Evolutionary conservation across 64 coral and sea anemone species (phyloP).

Genomic region (Platygyra sinensis): DNA sequence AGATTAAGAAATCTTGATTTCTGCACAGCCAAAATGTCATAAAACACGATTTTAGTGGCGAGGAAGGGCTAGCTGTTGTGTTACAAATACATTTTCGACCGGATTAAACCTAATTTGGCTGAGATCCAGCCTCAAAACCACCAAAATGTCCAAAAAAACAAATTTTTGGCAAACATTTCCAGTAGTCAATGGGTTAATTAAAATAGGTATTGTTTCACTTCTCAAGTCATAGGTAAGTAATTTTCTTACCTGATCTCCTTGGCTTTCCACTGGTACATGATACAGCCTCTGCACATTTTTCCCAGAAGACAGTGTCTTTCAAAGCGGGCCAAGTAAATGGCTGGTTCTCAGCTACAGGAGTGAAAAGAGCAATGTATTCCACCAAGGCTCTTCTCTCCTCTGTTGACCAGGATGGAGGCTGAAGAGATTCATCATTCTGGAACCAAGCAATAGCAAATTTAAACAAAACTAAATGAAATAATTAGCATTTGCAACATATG

Average conservation of each 20-base stretch:
- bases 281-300: constrained; percentile 61
- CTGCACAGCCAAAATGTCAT: too few species aligned
- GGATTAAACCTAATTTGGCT: too few species aligned
- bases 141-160: too few species aligned
- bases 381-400: constrained; percentile 35
- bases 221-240: background rate
- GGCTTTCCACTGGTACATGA: constrained; percentile 35
- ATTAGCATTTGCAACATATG: too few species aligned
- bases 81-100: too few species aligned
- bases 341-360: background rate
- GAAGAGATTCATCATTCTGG: background rate
- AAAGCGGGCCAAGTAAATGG: constrained; percentile 25
- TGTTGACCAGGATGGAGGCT: constrained; percentile 1
- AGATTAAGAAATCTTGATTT: too few species aligned
- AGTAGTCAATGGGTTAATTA: too few species aligned
- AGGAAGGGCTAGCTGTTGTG: too few species aligned
- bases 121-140: too few species aligned
- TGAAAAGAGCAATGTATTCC: constrained; percentile 40
- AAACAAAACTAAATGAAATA: background rate
- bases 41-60: too few species aligned
- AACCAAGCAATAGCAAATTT: background rate
- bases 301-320: constrained; percentile 43
- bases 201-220: background rate
- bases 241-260: constrained; percentile 18
- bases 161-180: too few species aligned